phyloP scores from a whole-genome alignment of 2,797 vertebrate species.

The Lacerta bilineata region DNA sequence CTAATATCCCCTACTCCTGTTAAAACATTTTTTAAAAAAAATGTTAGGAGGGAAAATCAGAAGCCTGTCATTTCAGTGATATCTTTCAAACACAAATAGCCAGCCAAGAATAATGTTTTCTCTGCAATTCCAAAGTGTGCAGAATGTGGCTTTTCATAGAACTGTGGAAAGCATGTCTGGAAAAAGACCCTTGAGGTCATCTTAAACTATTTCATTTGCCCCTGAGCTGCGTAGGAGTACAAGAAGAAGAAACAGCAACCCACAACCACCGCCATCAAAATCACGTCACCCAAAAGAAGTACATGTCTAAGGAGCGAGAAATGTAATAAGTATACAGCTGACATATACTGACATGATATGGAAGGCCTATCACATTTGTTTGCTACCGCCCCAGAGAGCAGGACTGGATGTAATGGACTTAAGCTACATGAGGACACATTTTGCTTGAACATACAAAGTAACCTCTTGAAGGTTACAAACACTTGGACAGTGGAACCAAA shows the following conservation, averaged over 20 bases:
- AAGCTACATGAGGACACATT: no score
- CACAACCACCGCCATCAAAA: not conserved
- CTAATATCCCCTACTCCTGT: not conserved
- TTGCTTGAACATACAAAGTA: no score
- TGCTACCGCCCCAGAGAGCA: no score
- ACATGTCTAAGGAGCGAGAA: not conserved
- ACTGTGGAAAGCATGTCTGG: conserved; percentile 49
- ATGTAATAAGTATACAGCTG: conserved; percentile 17
- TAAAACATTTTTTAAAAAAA: not conserved
- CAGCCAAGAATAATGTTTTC: conserved; percentile 63
- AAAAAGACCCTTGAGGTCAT: conserved; percentile 46
- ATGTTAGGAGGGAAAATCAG: conserved; percentile 45
- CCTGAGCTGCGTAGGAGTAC: not conserved
- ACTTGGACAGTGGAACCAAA: no score
- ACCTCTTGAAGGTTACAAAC: no score
- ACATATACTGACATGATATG: no score
- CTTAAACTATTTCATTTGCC: conserved; percentile 5
- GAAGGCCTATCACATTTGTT: no score
- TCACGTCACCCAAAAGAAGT: conserved; percentile 6
- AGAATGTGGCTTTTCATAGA: conserved; percentile 63
- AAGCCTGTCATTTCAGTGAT: conserved; percentile 38
- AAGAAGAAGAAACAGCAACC: conserved; percentile 15
- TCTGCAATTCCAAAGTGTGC: conserved; percentile 47
- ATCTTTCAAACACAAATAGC: conserved; percentile 55
- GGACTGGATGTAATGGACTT: no score